Percentiles rank a stretch among this genome's conserved stretches.
These are phyloP conservation scores for Malthinus seriepunctatus DNA, from an alignment of 2,888 invertebrate genomes.

Conservation along the genomic window DNA sequence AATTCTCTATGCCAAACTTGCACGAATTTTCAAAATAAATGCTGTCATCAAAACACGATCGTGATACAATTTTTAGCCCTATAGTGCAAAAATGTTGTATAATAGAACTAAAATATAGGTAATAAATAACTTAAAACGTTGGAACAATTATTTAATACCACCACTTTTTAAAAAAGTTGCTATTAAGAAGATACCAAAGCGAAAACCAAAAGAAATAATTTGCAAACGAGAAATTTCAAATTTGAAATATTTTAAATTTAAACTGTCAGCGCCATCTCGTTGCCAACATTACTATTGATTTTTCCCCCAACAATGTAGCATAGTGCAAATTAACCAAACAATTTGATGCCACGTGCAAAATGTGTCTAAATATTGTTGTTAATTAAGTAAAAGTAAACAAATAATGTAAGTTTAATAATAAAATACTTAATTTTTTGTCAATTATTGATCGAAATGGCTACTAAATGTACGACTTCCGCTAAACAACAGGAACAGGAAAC, in stretches of 20 bases:
- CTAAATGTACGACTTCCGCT: conserved; percentile 52
- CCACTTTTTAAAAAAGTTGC: too few relatives aligned
- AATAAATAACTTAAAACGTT: conserved; percentile 8
- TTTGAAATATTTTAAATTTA: background rate
- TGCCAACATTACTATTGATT: too few relatives aligned
- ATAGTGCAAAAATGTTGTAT: conserved; percentile 5
- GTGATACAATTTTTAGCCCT: background rate
- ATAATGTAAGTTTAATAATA: conserved; percentile 26
- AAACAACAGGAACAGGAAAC: conserved; percentile 67
- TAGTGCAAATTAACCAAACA: conserved; percentile 21
- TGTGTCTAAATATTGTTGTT: conserved; percentile 26
- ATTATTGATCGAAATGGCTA: conserved; percentile 44
- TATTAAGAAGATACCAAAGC: too few relatives aligned
- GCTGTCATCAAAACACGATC: too few relatives aligned
- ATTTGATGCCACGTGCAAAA: conserved; percentile 31
- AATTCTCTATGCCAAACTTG: background rate
- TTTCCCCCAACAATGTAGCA: too few relatives aligned
- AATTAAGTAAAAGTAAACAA: conserved; percentile 18
- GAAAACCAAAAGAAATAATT: too few relatives aligned
- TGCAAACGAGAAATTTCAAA: too few relatives aligned
- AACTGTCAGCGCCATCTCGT: too few relatives aligned
- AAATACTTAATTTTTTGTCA: conserved; percentile 20
- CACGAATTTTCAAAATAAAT: background rate
- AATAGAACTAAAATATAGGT: conserved; percentile 3
- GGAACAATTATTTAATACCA: conserved; percentile 3